Base-by-base conservation (phyloP, 2,888 invertebrate genomes). In the Ptilodon capucinus region DNA sequence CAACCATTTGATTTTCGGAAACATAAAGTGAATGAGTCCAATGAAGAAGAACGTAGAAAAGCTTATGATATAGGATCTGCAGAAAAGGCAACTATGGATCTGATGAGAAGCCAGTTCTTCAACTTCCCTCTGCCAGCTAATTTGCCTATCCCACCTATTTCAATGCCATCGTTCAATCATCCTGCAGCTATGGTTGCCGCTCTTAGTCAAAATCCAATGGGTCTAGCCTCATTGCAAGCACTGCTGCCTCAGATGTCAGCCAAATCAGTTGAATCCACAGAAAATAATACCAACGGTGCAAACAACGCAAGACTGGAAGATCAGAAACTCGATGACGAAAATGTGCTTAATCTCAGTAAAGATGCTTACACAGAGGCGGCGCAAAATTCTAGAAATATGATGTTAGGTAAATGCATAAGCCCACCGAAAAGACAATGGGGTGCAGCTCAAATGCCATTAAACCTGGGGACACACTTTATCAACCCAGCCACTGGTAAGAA, bases 401-500 rank as follows among this genome's bases (percentile, higher is more conserved):
- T 93, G 58, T 80, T 92, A 41, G 90, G 94, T 19, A 95, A 95
- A 82, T 93, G 94, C 9, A 91, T 94, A 41, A 94, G 95, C 34
- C 95, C 95, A 14, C 95, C 95, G 1, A 97, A 97, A 81, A 92
- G 96, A 23, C 96, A 95, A 73, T 94, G 95, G 95, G 95, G 95
- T 14, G 93, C 95, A 0, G 93, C 95, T 19, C 93, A 93, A 67
- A 89, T 95, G 72, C 97, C 97, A 0, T 92, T 96, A 2, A 97
- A 97, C 68, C 88, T 97, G 55, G 97, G 97, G 9, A 97, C 97
- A 0, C 96, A 97, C 65, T 96, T 97, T 60, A 97, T 97, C 23
- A 98, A 97, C 76, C 97, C 97, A 1, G 95, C 97, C 0, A 97
- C 97, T 0, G 97, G 97, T 0, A 99, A 99, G 86, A 98, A 98